These are phyloP conservation scores for Hippocampus guttulatus DNA, from an alignment of 2,113 vertebrate genomes.

Conservation along the genomic window DNA sequence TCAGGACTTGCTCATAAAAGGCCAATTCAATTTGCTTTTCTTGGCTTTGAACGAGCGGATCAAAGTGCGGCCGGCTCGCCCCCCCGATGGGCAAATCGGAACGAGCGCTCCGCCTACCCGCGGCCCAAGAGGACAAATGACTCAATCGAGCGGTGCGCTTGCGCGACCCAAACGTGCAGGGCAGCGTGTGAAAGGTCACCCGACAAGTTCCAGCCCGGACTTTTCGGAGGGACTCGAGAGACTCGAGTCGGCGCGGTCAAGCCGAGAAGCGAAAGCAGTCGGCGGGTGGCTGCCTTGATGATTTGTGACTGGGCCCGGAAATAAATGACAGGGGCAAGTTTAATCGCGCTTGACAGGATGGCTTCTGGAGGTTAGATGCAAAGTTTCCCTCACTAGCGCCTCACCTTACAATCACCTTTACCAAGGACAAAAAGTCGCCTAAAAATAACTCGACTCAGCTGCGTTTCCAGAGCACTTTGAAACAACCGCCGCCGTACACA, in stretches of 20 bases:
- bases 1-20: background rate
- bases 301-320: background rate
- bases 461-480: too few species aligned
- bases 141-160: background rate
- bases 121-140: background rate
- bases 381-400: background rate
- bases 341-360: background rate
- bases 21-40: conserved; percentile 3
- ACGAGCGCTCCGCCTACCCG: background rate
- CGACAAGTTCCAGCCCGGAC: background rate
- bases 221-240: background rate
- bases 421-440: background rate
- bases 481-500: too few species aligned
- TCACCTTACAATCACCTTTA: background rate
- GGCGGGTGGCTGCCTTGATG: background rate
- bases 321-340: conserved; percentile 1
- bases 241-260: background rate
- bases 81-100: background rate
- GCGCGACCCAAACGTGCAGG: background rate
- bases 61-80: background rate
- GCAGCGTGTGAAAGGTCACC: background rate
- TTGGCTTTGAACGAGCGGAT: background rate
- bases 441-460: background rate
- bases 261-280: background rate
- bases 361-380: background rate